Base-by-base conservation (phyloP, 2,113 vertebrate genomes). In the Gobiocypris rarus region DNA sequence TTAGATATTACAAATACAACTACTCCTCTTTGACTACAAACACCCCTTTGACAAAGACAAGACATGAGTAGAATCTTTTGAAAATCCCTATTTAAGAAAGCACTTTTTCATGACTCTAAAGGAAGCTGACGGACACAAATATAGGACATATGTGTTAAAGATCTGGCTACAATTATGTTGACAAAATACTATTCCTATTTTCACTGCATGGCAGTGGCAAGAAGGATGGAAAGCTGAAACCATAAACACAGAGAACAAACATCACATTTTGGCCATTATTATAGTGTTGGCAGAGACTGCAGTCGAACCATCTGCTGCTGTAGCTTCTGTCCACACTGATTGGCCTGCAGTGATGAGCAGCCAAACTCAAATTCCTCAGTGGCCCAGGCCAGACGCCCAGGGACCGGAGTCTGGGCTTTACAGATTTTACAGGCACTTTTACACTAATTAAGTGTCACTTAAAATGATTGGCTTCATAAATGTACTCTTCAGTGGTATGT, bases 291-390 rank as follows among this genome's bases (percentile, higher is more conserved):
- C 75, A 80, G 65, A 63, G 77, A 56, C 14, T 81, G 31, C 8
- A n/a, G 22, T 56, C 15, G 63, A 58, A 73, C 50, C 75, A 67
- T 81, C 81, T 86, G 75, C 75, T 74, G 34, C 56, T 17, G 61
- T 82, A 41, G 50, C 45, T 70, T 56, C 38, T 31, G 54, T 31
- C 34, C 45, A 58, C 75, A 58, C 22, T 73, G 83, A 84, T 9
- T 78, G 83, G 50, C 34, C 70, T 17, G 24, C 41, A 45, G 69
- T 45, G 41, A 73, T 15, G 69, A 73, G 69, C 41, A 73, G 69
- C 41, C 69, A 45, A 73, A 48, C 69, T 45, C 69, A 24, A 73
- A 73, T 73, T 73, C 69, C 69, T 71, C 69, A 73, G 69, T 73
- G 69, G 69, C 69, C 41, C 41, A 73, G 41, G 41, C 41, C 69